Base-by-base conservation (phyloP, 2,888 invertebrate genomes). In the Tromatobia lineatoria region DNA sequence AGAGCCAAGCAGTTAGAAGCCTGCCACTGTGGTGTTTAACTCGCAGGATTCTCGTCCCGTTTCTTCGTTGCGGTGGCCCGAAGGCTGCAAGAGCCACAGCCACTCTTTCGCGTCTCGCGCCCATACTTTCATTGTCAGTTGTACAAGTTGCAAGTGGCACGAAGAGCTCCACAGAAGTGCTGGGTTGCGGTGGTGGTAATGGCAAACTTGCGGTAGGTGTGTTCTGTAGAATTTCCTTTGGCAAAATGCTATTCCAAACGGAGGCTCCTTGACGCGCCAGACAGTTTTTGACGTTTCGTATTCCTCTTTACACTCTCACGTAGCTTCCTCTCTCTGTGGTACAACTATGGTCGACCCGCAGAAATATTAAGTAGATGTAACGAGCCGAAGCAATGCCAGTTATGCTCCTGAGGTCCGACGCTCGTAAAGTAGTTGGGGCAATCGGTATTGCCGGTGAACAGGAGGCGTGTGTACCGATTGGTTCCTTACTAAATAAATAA, bases 301-400 rank as follows among this genome's bases (percentile, higher is more conserved):
- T 66, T 20, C 54, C 70, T 23, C 25, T 57, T 20, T 59, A 18
- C 23, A 38, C 20, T 52, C 45, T 64, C 18, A 11, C 25, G 29
- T 47, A 6, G 47, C 6, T 47, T 50, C n/a, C n/a, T 50, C 50
- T 50, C 3, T 15, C 25, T 25, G 11, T 34, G 15, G 15, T n/a
- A n/a, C 15, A 20, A 34, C 38, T 70, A 15, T 38, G 54, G 20
- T 23, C 11, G 25, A 64, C 47, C 47, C 29, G 20, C 23, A 71
- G 70, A 76, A 82, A 77, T 67, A 71, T 82, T 67, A 77, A 82
- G 64, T 77, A 54, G 71, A 57, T 71, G 57, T 64, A 75, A 80
- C 69, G 75, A 61, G 71, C 47, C 75, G 57, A 50, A 71, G 64
- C 64, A 57, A 76, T 38, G 74, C 42, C 18, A 70, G 20, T 73